Percentiles rank a stretch among this genome's conserved stretches.
Evolutionary conservation across 2,888 invertebrate genomes (phyloP).

Genomic region (Lumbricus terrestris): DNA sequence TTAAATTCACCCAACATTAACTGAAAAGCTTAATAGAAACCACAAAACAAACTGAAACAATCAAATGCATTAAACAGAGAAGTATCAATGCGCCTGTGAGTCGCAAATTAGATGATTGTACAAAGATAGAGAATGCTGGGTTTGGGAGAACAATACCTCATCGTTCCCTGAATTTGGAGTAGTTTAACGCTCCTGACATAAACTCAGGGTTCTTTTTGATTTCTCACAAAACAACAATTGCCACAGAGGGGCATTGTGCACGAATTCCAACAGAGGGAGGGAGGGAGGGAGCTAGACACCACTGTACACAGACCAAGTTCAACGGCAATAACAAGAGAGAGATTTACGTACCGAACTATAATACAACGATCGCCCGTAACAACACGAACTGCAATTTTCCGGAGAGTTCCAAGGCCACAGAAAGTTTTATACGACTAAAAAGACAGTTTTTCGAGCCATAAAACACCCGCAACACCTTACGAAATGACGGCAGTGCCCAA

Average conservation of each 20-base stretch:
- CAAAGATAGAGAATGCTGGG: too few species aligned
- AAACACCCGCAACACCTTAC: not conserved
- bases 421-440: not conserved
- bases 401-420: not conserved
- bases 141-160: too few species aligned
- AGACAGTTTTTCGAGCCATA: not conserved
- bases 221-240: too few species aligned
- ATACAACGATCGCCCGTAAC: too few species aligned
- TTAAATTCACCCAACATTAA: not conserved
- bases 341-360: not conserved
- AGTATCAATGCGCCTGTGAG: not conserved
- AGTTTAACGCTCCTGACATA: too few species aligned
- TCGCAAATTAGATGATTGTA: not conserved
- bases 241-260: too few species aligned
- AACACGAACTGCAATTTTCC: not conserved
- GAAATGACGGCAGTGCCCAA: not conserved
- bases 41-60: not conserved
- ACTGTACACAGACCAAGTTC: not conserved
- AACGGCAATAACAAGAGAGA: not conserved
- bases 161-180: too few species aligned
- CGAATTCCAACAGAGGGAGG: too few species aligned
- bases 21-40: not conserved
- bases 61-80: not conserved
- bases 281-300: too few species aligned
- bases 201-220: too few species aligned